Evolutionary conservation across 2,113 vertebrate genomes (phyloP), one percentile per base, ranked within the genome.

Genomic region (Saimiri boliviensis): DNA sequence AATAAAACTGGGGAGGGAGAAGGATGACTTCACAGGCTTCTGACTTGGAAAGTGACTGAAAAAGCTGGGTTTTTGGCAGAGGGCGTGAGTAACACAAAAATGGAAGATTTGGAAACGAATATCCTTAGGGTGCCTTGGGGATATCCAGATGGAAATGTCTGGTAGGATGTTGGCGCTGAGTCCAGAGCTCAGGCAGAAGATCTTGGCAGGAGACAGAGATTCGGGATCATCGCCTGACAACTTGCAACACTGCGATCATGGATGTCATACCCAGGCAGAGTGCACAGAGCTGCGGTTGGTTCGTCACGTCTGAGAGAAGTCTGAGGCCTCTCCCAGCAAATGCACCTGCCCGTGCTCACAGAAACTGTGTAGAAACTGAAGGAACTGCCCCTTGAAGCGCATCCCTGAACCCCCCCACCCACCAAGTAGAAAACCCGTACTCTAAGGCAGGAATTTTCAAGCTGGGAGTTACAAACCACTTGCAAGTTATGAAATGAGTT

Each of bases 161-260:
- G 3, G 6, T 25, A 42, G 58, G 19, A 23, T 70, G 49, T 37
- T 35, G 49, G 20, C 9, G 19, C 4, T 4, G 10, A 20, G 14
- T 23, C 71, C 25, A 35, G 32, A 47, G 49, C 19, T 4, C 35
- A 40, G 20, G 20, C 30, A 54, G 19, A 3, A 6, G 68, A 30
- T n/a, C 0, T 54, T 13, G 16, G 16, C 68, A 12, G 85, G 19
- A 66, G 54, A 63, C 9, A 49, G 70, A 56, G 70, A 58, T 5
- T 25, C 49, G 4, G 30, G 19, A 40, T 71, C 45, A 7, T 40
- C 6, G 4, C 25, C 2, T 11, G 82, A 68, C 21, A n/a, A 2
- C 3, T 3, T n/a, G 56, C n/a, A n/a, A 45, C 2, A 0, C 0
- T 4, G 16, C 12, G 49, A 17, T 6, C 35, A 1, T 0, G 6